A percentile compares a stretch with the other conserved stretches of the same genome.
phyloP scores from a whole-genome alignment of 1,140 invertebrate species.

The Globodera ellingtonae region DNA sequence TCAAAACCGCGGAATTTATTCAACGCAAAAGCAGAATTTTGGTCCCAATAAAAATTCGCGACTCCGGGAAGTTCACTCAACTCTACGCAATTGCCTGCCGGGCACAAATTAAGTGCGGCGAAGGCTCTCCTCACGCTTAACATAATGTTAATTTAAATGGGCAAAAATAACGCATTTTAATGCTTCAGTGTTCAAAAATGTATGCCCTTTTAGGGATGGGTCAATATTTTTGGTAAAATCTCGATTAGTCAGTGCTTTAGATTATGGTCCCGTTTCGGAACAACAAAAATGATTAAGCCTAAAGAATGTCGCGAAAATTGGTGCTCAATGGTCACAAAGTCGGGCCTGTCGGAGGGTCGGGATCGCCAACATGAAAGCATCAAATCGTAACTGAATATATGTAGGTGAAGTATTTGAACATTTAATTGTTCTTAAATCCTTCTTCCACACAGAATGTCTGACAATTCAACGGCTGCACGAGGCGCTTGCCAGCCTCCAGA shows the following conservation, averaged over 20 bases:
- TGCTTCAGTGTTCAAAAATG: too few species aligned
- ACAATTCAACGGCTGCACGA: conserved; percentile 48
- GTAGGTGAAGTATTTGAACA: not conserved
- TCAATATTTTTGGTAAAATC: too few species aligned
- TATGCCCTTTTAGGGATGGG: too few species aligned
- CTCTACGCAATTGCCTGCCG: too few species aligned
- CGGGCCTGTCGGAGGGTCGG: conserved; percentile 35
- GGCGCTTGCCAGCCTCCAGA: conserved; percentile 43
- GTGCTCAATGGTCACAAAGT: conserved; percentile 33
- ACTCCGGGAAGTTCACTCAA: too few species aligned
- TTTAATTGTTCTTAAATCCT: conserved; percentile 8
- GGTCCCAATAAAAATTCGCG: too few species aligned
- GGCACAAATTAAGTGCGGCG: not conserved
- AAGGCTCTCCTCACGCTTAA: conserved; percentile 18
- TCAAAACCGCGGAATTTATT: too few species aligned
- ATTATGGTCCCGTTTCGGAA: too few species aligned
- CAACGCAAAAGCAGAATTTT: too few species aligned
- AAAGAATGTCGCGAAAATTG: conserved; percentile 32
- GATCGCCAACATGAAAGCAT: conserved; percentile 38
- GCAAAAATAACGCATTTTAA: too few species aligned
- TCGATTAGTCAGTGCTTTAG: too few species aligned
- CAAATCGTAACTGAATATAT: conserved; percentile 29
- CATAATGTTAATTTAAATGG: too few species aligned
- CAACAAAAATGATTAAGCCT: not conserved
- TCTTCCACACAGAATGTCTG: conserved; percentile 41